A percentile compares a stretch with the other conserved stretches of the same genome.
phyloP scores from a whole-genome alignment of 2,888 invertebrate genomes.

The Nycteola revayana region DNA sequence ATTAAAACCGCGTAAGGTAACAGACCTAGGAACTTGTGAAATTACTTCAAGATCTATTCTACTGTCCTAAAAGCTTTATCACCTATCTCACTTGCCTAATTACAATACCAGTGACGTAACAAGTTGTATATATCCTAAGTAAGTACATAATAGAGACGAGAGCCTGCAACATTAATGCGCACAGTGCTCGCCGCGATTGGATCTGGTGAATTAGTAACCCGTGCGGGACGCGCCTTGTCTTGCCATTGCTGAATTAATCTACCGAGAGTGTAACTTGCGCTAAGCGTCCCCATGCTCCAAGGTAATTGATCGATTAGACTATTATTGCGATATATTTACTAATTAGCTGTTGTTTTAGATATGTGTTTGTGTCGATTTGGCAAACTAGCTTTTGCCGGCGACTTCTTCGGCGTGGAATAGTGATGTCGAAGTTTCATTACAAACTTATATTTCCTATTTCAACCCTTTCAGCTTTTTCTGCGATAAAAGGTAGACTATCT shows the following conservation, averaged over 20 bases:
- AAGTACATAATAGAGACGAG: constrained; percentile 38
- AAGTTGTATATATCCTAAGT: constrained; percentile 20
- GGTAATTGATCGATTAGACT: constrained; percentile 32
- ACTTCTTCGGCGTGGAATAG: too few relatives aligned
- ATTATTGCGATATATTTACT: constrained; percentile 9
- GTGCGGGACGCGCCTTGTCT: constrained; percentile 31
- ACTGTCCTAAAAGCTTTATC: too few relatives aligned
- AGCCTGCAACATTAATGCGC: constrained; percentile 57
- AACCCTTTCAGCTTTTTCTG: too few relatives aligned
- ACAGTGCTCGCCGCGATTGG: constrained; percentile 51
- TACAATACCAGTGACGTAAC: constrained; percentile 2
- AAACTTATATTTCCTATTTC: too few relatives aligned
- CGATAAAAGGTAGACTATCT: too few relatives aligned
- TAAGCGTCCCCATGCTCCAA: constrained; percentile 32
- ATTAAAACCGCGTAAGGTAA: too few relatives aligned
- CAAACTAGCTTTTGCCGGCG: too few relatives aligned
- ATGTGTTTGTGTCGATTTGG: neutral
- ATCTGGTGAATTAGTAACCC: constrained; percentile 55
- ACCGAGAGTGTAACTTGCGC: constrained; percentile 32
- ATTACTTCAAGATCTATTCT: too few relatives aligned
- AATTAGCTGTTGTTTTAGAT: constrained; percentile 6
- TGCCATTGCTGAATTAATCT: constrained; percentile 46
- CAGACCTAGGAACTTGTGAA: too few relatives aligned
- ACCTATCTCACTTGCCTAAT: constrained; percentile 3
- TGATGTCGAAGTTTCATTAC: too few relatives aligned